phyloP scores from a whole-genome alignment of 2,797 vertebrate species.

The Crypturellus tataupa region DNA sequence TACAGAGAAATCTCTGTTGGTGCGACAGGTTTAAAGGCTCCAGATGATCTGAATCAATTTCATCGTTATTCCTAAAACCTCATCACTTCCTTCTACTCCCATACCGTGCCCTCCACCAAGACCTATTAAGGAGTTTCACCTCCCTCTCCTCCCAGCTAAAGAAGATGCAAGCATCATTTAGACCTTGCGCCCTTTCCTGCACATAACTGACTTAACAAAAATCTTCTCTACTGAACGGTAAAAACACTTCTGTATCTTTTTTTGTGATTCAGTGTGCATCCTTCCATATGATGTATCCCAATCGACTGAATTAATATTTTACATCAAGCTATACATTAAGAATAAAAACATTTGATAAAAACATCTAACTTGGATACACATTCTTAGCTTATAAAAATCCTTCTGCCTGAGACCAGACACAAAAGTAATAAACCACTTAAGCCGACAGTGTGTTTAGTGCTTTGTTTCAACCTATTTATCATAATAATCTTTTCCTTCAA shows the following conservation, averaged over 20 bases:
- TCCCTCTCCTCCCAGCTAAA: neutral
- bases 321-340: neutral
- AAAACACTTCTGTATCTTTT: neutral
- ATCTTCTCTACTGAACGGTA: neutral
- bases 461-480: neutral
- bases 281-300: neutral
- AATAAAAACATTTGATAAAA: neutral
- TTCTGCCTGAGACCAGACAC: neutral
- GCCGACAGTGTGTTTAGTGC: neutral
- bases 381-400: neutral
- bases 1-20: neutral
- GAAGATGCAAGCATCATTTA: neutral
- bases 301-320: neutral
- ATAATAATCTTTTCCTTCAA: neutral
- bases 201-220: neutral
- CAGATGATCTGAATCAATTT: neutral
- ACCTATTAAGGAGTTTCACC: neutral
- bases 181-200: neutral
- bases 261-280: neutral
- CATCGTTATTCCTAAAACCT: neutral
- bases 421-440: neutral
- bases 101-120: neutral
- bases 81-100: neutral
- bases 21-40: neutral
- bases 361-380: neutral